Percentiles rank a stretch among this genome's conserved stretches.
Evolutionary conservation across 2,888 invertebrate species (phyloP).

Genomic region (Periphyllus acericola): DNA sequence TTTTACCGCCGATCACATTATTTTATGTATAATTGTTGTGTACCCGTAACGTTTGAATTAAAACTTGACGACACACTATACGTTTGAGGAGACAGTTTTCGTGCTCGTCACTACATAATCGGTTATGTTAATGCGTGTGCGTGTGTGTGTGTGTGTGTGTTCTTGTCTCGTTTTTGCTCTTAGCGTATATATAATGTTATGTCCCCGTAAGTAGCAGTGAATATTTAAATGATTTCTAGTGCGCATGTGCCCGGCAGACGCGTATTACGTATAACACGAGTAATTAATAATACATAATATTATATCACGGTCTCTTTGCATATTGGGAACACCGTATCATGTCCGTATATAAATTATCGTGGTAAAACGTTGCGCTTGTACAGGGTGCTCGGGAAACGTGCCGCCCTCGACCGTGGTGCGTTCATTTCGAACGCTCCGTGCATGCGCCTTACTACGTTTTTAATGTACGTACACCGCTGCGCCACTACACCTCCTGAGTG

Average conservation of each 20-base stretch:
- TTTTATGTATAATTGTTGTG: not conserved
- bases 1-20: not conserved
- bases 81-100: not conserved
- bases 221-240: not conserved
- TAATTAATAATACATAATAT: not conserved
- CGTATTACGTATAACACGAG: not conserved
- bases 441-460: too few relatives aligned
- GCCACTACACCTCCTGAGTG: too few relatives aligned
- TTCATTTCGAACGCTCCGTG: too few relatives aligned
- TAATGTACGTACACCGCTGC: too few relatives aligned
- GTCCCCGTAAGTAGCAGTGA: not conserved
- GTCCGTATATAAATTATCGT: not conserved
- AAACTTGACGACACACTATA: conserved; percentile 1
- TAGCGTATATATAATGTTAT: not conserved
- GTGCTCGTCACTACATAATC: not conserved
- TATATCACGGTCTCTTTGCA: too few relatives aligned
- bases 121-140: not conserved
- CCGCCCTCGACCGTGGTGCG: not conserved
- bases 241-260: not conserved
- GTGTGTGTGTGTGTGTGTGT: not conserved
- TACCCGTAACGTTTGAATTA: conserved; percentile 2
- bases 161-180: not conserved
- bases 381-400: not conserved
- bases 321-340: not conserved
- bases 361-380: not conserved